A percentile compares a stretch with the other conserved stretches of the same genome.
Conservation (phyloP, 2,888 invertebrate species). For the Cosmorhoe ocellata region DNA sequence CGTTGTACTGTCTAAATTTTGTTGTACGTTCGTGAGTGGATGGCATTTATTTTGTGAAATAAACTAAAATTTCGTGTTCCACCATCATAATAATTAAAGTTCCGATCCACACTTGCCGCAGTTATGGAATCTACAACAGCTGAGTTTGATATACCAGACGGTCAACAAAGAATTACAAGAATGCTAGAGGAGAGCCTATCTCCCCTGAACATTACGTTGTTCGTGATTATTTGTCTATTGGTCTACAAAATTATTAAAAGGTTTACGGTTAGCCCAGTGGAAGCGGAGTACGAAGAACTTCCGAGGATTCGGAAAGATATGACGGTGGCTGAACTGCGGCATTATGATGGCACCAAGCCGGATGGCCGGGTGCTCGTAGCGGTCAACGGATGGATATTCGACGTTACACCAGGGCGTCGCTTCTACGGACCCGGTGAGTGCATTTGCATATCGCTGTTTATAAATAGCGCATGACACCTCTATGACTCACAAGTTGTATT, state of each 20-base stretch:
- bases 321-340: constrained; percentile 91
- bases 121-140: constrained; percentile 61
- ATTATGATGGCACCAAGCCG: constrained; percentile 92
- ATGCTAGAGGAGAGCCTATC: constrained; percentile 66
- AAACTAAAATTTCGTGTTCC: constrained; percentile 32
- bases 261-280: constrained; percentile 53
- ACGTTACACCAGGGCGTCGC: constrained; percentile 93
- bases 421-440: constrained; percentile 96
- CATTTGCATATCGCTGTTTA: constrained; percentile 51
- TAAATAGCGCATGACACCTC: constrained; percentile 63
- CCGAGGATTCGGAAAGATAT: constrained; percentile 95
- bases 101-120: constrained; percentile 15
- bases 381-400: constrained; percentile 97
- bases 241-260: constrained; percentile 85
- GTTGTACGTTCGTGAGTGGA: too few species aligned
- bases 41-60: constrained; percentile 43
- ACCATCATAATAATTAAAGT: constrained; percentile 22
- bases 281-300: constrained; percentile 55
- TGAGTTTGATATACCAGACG: constrained; percentile 54
- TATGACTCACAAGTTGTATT: constrained; percentile 49
- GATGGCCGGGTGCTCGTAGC: constrained; percentile 96
- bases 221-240: constrained; percentile 84
- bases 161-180: constrained; percentile 18
- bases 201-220: constrained; percentile 85
- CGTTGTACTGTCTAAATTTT: too few species aligned